These are phyloP conservation scores for Halcyon leucocephala DNA, from an alignment of 2,797 vertebrate species.

Conservation along the genomic window DNA sequence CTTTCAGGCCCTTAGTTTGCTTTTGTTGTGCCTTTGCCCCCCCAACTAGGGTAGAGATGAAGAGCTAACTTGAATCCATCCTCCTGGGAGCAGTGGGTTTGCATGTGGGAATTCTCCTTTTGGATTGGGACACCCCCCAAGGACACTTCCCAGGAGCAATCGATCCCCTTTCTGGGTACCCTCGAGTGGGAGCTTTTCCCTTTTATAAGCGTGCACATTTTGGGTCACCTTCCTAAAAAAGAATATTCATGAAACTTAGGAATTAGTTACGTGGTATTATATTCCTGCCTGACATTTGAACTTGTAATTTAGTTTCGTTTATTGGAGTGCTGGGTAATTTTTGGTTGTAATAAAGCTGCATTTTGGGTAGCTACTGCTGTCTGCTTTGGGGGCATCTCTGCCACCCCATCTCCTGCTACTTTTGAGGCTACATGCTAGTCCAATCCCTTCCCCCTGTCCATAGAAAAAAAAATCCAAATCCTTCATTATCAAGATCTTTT, in stretches of 20 bases:
- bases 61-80: neutral
- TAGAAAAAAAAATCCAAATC: neutral
- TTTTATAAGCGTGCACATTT: neutral
- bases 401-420: neutral
- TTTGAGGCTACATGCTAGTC: neutral
- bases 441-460: accelerated
- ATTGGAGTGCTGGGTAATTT: neutral
- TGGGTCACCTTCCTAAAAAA: no score
- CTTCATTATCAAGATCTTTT: neutral
- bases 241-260: no score
- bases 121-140: neutral
- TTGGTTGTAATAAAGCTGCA: neutral
- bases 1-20: neutral
- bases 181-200: neutral
- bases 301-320: no score
- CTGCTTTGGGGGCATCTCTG: neutral
- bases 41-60: no score
- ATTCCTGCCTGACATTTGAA: no score
- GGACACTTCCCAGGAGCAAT: neutral
- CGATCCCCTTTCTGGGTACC: neutral
- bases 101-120: no score
- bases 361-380: neutral
- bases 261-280: no score
- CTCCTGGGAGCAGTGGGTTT: neutral
- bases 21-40: neutral